Percentiles rank a stretch among this genome's conserved stretches.
Evolutionary conservation across 2,888 invertebrate species (phyloP).

Genomic region (Aspidapion aeneum): DNA sequence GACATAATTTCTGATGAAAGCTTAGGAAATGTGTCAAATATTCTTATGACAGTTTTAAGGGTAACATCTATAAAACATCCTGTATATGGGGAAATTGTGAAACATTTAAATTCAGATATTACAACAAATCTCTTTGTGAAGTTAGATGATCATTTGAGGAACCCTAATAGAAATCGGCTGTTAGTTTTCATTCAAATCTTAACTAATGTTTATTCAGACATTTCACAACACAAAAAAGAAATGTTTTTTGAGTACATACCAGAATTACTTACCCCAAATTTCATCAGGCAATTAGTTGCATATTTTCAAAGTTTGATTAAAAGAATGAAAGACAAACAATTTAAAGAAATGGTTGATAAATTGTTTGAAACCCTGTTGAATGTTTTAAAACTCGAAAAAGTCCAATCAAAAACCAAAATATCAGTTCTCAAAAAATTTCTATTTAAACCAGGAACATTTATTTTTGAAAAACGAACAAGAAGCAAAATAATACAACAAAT

Average conservation of each 20-base stretch:
- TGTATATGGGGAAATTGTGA: slow-evolving; percentile 58
- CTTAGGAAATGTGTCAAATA: slow-evolving; percentile 53
- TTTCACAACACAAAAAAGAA: slow-evolving; percentile 34
- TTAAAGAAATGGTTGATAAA: slow-evolving; percentile 56
- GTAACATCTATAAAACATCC: slow-evolving; percentile 60
- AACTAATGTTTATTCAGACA: slow-evolving; percentile 53
- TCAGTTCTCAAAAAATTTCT: slow-evolving; percentile 61
- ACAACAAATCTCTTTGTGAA: slow-evolving; percentile 56
- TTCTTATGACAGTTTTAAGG: slow-evolving; percentile 60
- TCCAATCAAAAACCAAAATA: slow-evolving; percentile 54
- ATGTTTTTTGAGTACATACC: slow-evolving; percentile 49
- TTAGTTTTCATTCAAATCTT: slow-evolving; percentile 58
- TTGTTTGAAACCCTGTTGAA: slow-evolving; percentile 53
- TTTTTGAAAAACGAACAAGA: slow-evolving; percentile 69
- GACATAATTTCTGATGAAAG: slow-evolving; percentile 59
- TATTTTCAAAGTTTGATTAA: slow-evolving; percentile 57
- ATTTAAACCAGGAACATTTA: slow-evolving; percentile 66
- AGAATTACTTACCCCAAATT: slow-evolving; percentile 59
- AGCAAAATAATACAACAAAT: slow-evolving; percentile 62
- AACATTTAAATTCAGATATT: slow-evolving; percentile 52
- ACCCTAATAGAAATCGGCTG: slow-evolving; percentile 58
- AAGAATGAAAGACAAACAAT: slow-evolving; percentile 56
- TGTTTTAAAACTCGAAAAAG: slow-evolving; percentile 52
- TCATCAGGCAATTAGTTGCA: slow-evolving; percentile 60
- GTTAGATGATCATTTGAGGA: slow-evolving; percentile 49